phyloP scores from a whole-genome alignment of 2,888 invertebrate species.

The Antitype chi region DNA sequence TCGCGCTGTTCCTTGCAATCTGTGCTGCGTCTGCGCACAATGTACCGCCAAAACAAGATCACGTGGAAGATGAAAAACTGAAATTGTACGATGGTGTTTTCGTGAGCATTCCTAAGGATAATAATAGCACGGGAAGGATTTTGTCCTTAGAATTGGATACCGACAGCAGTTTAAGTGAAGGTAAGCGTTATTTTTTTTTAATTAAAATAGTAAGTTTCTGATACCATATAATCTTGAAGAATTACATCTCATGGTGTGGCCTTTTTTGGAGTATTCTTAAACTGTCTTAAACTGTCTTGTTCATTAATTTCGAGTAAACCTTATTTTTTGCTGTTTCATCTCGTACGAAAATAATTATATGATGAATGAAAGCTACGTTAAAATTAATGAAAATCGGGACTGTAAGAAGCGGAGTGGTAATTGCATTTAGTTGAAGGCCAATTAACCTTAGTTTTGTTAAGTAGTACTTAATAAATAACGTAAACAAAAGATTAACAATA shows the following conservation, averaged over 20 bases:
- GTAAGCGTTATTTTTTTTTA: conserved; percentile 66
- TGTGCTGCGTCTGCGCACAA: conserved; percentile 68
- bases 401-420: not conserved
- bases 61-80: conserved; percentile 72
- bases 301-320: not conserved
- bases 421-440: not conserved
- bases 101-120: conserved; percentile 77
- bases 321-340: not conserved
- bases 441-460: not conserved
- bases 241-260: not conserved
- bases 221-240: not conserved
- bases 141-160: conserved; percentile 83
- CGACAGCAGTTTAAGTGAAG: conserved; percentile 73
- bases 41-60: conserved; percentile 45
- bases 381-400: not conserved
- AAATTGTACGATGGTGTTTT: conserved; percentile 82
- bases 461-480: not conserved
- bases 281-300: not conserved
- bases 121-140: conserved; percentile 74
- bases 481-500: not conserved
- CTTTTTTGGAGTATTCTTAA: too few relatives aligned
- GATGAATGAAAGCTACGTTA: not conserved
- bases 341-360: not conserved
- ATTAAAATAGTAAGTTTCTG: not conserved
- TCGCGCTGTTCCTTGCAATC: conserved; percentile 65